These are phyloP conservation scores for Mythimna ferrago DNA, from an alignment of 2,888 invertebrate species.

Conservation along the genomic window DNA sequence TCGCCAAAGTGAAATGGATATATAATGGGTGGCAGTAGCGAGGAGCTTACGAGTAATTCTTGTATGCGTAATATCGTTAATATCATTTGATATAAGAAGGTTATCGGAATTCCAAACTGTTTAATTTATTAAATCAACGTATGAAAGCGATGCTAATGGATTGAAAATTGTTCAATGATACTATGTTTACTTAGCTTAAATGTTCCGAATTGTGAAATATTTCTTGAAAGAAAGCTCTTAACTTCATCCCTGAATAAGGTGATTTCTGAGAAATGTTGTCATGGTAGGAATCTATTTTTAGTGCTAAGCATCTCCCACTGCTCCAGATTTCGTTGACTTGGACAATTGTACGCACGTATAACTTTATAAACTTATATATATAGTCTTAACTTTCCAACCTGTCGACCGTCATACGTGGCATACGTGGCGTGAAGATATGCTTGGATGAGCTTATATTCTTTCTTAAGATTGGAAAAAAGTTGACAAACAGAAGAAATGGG, in stretches of 20 bases:
- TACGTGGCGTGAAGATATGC: background rate
- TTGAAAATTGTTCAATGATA: conserved; percentile 6
- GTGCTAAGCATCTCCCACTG: background rate
- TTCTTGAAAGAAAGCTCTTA: background rate
- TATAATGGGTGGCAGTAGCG: conserved; percentile 35
- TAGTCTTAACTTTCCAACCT: background rate
- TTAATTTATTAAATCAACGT: conserved; percentile 35
- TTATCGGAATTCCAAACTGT: conserved; percentile 32
- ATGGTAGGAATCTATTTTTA: background rate
- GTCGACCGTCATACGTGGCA: background rate
- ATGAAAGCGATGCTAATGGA: conserved; percentile 16
- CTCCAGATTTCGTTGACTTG: background rate
- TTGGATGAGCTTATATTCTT: too few species aligned
- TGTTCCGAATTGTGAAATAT: background rate
- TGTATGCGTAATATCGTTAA: conserved; percentile 30
- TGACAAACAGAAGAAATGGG: too few species aligned
- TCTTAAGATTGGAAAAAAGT: too few species aligned
- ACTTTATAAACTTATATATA: background rate
- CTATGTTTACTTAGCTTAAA: background rate
- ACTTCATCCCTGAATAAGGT: background rate
- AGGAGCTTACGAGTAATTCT: conserved; percentile 33
- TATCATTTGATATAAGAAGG: conserved; percentile 36
- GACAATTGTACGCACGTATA: background rate
- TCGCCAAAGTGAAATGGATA: conserved; percentile 35
- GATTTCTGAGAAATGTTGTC: background rate